Evolutionary conservation across 1,140 invertebrate species (phyloP), one percentile per base, ranked within the genome.

Genomic region (Drosophila mauritiana): DNA sequence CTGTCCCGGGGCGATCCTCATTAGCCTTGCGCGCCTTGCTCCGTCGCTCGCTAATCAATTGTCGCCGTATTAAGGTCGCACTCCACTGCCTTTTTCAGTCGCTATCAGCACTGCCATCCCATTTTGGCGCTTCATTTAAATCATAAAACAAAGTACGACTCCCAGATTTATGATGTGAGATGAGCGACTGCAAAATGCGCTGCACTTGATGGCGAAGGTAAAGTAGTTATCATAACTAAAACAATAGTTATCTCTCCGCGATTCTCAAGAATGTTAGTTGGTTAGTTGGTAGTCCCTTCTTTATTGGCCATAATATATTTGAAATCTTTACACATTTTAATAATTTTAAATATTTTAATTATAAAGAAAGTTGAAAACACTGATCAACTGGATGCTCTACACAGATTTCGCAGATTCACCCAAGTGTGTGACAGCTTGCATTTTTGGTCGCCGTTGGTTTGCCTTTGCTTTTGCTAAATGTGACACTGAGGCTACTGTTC

Each of bases 401-500:
- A 25, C 25, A 61, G 22, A 49, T 40, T 17, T 31, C 22, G 20
- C 27, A 42, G 59, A 51, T 75, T 46, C 80, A 80, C 22, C 79
- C 75, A 57, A 61, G 72, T 73, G 72, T 48, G 61, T 85, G 59
- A 51, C 81, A 80, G 56, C 58, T 73, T 85, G 80, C 61, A 77
- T 80, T 69, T 77, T 75, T 46, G 54, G 62, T 62, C 46, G 15
- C 37, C 31, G 51, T 63, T 80, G 37, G 45, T 46, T 69, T 64
- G 80, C 64, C 63, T 42, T 63, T 70, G 59, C 63, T 65, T 73
- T 88, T 73, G 83, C 84, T 88, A 89, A 88, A 88, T 88, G 84
- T 84, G 84, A 88, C 84, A 88, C 77, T 89, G 85, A 88, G 84
- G 84, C 84, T 89, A 89, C 85, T 89, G 84, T 89, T 89, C 80